Evolutionary conservation across 2,888 invertebrate genomes (phyloP), one percentile per base, ranked within the genome.

Genomic region (Ischnura elegans): DNA sequence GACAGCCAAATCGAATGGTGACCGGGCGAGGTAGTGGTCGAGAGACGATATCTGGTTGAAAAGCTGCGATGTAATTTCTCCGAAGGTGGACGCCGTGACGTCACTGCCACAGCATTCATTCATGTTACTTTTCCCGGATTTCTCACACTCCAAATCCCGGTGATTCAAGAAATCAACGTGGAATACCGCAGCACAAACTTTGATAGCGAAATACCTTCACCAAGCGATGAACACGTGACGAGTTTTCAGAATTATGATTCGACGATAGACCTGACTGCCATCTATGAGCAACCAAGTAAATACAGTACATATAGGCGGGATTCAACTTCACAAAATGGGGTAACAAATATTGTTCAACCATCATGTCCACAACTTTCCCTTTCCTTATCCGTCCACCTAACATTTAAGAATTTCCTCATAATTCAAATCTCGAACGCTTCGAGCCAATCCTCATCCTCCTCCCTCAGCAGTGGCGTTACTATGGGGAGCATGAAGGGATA

Each of bases 81-180:
- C 84, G 84, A 93, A 93, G 93, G 93, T 93, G 93, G 93, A 10
- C 43, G 86, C 87, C 86, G 93, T 85, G 86, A 84, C 87, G 86
- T 84, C 93, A 93, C 93, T 93, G 45, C 94, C 94, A 93, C 94
- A 94, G 93, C 94, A 94, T 93, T 94, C 94, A 55, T 94, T 93
- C 94, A 94, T 94, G 16, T 45, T 47, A 93, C 66, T 76, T 87
- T 55, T n/a, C 76, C 61, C 76, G 36, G 43, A 93, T 84, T 87
- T 84, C 25, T 76, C 87, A 45, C 87, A 43, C 42, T 61, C 43
- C n/a, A 43, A 43, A 42, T 90, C 43, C 61, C 61, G n/a, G 25
- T 66, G 51, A 36, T 36, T 21, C 43, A 16, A 45, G n/a, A 66
- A 90, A 45, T n/a, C 45, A 16, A 61, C 90, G 43, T 55, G 90